These are phyloP conservation scores for Clepsis dumicolana DNA, from an alignment of 2,888 invertebrate species.

Conservation along the genomic window DNA sequence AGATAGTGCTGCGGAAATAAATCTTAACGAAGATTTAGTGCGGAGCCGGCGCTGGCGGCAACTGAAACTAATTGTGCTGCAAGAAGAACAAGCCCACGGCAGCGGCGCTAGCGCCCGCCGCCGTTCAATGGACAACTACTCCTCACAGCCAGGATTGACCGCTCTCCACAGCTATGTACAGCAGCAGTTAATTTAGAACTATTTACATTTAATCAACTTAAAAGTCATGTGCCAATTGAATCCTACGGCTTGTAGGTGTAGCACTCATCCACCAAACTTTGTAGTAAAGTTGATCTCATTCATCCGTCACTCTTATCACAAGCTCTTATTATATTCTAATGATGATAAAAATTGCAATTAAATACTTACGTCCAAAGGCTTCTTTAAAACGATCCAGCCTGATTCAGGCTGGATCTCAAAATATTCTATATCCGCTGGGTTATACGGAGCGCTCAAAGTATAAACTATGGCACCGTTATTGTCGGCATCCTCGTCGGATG, in stretches of 20 bases:
- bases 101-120: slow-evolving; percentile 50
- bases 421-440: slow-evolving; percentile 96
- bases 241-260: slow-evolving; percentile 84
- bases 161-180: slow-evolving; percentile 83
- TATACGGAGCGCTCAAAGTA: slow-evolving; percentile 95
- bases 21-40: slow-evolving; percentile 82
- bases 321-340: slow-evolving; percentile 58
- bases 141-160: slow-evolving; percentile 85
- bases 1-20: slow-evolving; percentile 86
- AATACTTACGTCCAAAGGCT: slow-evolving; percentile 98
- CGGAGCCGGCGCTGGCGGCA: slow-evolving; percentile 86
- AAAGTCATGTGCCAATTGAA: slow-evolving; percentile 83
- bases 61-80: slow-evolving; percentile 91
- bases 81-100: slow-evolving; percentile 88
- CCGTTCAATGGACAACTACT: slow-evolving; percentile 84
- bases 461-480: slow-evolving; percentile 98
- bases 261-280: slow-evolving; percentile 86
- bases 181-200: slow-evolving; percentile 84
- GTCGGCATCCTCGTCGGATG: slow-evolving; percentile 98
- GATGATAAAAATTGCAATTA: slow-evolving; percentile 50
- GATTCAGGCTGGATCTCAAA: slow-evolving; percentile 98
- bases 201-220: slow-evolving; percentile 83
- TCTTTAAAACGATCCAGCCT: slow-evolving; percentile 98
- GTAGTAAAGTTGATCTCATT: slow-evolving; percentile 80
- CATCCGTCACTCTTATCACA: slow-evolving; percentile 77